Evolutionary conservation across 2,113 vertebrate genomes (phyloP).

Genomic region (Circaetus cinerascens): DNA sequence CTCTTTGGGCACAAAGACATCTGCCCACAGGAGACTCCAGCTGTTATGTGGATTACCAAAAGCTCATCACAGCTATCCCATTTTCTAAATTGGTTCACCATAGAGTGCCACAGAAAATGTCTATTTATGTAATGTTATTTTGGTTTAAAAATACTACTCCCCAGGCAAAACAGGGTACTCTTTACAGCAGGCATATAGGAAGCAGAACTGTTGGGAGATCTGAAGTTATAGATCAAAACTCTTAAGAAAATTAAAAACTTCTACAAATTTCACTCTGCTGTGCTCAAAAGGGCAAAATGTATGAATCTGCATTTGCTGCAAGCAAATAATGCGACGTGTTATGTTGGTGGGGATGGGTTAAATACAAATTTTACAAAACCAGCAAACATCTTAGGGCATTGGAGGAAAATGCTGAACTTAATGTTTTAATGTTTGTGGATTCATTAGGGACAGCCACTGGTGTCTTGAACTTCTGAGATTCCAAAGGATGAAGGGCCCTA

Average conservation of each 20-base stretch:
- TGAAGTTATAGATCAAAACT: background rate
- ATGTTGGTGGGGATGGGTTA: accelerated
- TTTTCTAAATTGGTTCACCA: background rate
- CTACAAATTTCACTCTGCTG: background rate
- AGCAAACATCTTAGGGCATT: background rate
- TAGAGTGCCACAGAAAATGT: background rate
- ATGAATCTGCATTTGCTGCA: background rate
- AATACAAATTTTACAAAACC: background rate
- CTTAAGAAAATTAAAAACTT: background rate
- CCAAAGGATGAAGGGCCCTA: background rate
- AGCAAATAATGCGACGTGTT: background rate
- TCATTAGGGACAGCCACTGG: background rate
- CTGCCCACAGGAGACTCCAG: background rate
- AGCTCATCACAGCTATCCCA: background rate
- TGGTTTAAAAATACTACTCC: background rate
- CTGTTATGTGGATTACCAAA: background rate
- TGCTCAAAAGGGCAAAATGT: background rate
- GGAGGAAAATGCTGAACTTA: background rate
- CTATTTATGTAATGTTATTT: background rate
- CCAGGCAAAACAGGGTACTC: background rate
- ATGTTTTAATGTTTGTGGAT: background rate
- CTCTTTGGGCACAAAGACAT: background rate
- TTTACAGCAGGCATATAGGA: background rate
- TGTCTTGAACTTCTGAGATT: background rate
- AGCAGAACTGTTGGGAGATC: background rate